phyloP scores from a whole-genome alignment of 2,797 vertebrate genomes.

The Coilia nasus region DNA sequence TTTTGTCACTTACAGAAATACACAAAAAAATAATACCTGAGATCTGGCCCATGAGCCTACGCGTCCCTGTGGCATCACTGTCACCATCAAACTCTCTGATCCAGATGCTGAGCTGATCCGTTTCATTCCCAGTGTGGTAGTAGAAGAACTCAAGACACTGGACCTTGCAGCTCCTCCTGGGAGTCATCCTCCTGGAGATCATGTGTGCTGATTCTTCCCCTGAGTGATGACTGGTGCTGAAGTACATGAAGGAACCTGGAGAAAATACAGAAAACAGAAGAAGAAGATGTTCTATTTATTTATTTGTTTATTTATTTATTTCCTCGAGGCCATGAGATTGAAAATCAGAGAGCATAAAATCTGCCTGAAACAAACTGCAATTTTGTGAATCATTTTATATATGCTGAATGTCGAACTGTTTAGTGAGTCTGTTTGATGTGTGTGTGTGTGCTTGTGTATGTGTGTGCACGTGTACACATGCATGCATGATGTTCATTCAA shows the following conservation, averaged over 20 bases:
- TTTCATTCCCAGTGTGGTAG: constrained; percentile 73
- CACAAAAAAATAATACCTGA: constrained; percentile 37
- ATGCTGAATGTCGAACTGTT: too few species aligned
- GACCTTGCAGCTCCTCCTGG: constrained; percentile 71
- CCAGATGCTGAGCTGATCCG: constrained; percentile 76
- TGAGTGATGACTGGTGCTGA: constrained; percentile 59
- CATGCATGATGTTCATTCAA: too few species aligned
- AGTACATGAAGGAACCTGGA: constrained; percentile 81
- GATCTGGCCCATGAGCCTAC: constrained; percentile 47
- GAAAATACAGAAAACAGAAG: background rate
- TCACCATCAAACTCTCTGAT: constrained; percentile 74
- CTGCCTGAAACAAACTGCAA: too few species aligned
- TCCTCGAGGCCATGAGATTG: too few species aligned
- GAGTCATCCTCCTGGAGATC: constrained; percentile 74
- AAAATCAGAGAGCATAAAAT: too few species aligned
- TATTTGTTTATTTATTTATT: too few species aligned
- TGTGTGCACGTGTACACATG: too few species aligned
- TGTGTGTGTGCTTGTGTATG: too few species aligned
- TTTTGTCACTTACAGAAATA: background rate
- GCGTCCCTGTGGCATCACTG: constrained; percentile 33
- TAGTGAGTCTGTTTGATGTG: too few species aligned
- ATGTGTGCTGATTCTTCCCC: constrained; percentile 67
- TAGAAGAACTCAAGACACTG: constrained; percentile 89
- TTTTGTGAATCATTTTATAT: too few species aligned
- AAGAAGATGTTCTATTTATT: background rate